Base-by-base conservation (phyloP, 1,140 invertebrate genomes). In the Zaprionus davidi region DNA sequence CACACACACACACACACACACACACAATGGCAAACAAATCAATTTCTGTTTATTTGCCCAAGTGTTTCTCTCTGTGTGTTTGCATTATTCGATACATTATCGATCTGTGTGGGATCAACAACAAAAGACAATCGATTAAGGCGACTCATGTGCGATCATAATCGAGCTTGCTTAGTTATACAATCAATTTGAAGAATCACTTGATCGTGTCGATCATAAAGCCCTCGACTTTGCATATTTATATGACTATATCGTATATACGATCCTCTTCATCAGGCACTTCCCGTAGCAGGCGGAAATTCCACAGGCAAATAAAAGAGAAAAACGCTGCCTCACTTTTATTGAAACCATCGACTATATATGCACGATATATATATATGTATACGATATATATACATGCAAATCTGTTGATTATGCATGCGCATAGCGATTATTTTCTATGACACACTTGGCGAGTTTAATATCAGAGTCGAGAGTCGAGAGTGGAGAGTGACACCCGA, bases 371-470 rank as follows among this genome's bases (percentile, higher is more conserved):
- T 22, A 5, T 22, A 5, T 24, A 0, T 31, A 0, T 41, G 5
- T 41, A 5, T 31, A 31, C 0, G 4, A 4, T 13, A n/a, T 28
- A 55, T n/a, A 55, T 13, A 26, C 22, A 12, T 17, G 65, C 53
- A 62, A 62, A 62, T 26, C 60, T 28, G 34, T 22, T 56, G 56
- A 56, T 69, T 69, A 73, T 73, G 55, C 44, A 67, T 38, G 55
- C 71, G 58, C 55, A 41, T 60, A 67, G 55, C 51, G 36, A 69
- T 73, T 68, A 73, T 55, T 73, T 73, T 68, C 65, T 56, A 73
- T 68, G 71, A 73, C 71, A 73, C 57, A 68, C 64, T 73, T 68
- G 57, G 51, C 11, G 41, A 34, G n/a, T 57, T 34, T 68, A 73
- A 68, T 60, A 44, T 22, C 41, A 57, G 26, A 31, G 34, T n/a